A percentile compares a stretch with the other conserved stretches of the same genome.
These are phyloP conservation scores for Arremon brunneinucha DNA, from an alignment of 2,797 vertebrate species.

Conservation along the genomic window DNA sequence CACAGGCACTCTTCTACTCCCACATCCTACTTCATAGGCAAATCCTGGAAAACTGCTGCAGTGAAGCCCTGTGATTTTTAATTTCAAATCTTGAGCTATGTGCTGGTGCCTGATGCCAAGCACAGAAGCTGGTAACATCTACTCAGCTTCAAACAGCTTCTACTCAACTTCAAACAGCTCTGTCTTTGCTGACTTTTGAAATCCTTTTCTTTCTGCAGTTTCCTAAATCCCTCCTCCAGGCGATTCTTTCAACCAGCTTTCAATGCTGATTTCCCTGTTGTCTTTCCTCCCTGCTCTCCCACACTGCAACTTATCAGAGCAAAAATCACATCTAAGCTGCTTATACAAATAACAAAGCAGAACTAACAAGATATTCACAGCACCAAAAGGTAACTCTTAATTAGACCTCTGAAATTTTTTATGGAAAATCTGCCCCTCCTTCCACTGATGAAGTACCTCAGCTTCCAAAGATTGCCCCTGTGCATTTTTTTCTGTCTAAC, in stretches of 20 bases:
- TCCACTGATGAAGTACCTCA: background rate
- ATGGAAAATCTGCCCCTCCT: background rate
- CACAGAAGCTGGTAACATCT: background rate
- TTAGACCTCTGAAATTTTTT: background rate
- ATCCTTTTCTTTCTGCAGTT: background rate
- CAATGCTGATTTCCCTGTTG: background rate
- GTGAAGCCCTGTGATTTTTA: background rate
- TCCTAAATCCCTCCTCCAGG: background rate
- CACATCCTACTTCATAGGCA: background rate
- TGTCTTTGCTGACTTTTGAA: background rate
- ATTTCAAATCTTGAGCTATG: background rate
- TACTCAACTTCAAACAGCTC: background rate
- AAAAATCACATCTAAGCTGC: background rate
- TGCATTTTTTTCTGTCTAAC: background rate
- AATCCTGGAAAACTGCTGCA: background rate
- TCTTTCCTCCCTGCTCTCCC: background rate
- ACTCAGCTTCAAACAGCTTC: background rate
- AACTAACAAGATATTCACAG: background rate
- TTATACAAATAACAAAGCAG: constrained; percentile 11
- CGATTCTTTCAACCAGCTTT: background rate
- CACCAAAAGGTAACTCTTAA: background rate
- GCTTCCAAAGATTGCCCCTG: background rate
- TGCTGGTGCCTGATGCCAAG: background rate
- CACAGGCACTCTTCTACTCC: background rate
- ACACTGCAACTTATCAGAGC: background rate